Conservation (phyloP, 2,797 vertebrate genomes). For the Pelodytes ibericus region DNA sequence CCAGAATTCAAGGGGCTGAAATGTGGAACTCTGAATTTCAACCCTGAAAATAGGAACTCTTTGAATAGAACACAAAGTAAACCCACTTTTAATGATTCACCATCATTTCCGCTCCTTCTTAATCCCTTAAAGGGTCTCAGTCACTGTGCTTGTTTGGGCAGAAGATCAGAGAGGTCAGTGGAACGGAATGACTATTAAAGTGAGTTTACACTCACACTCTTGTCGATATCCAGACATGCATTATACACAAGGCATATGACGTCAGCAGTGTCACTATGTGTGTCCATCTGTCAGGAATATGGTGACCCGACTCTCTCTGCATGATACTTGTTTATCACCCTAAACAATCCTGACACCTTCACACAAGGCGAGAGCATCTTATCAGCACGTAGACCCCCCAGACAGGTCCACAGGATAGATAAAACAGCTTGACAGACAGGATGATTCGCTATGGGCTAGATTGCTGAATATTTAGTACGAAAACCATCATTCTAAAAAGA, state of each 20-base stretch:
- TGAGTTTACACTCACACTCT: too few species aligned
- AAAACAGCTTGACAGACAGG: not conserved
- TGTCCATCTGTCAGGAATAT: slow-evolving; percentile 15
- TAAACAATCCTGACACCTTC: slow-evolving; percentile 1
- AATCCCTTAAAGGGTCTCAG: too few species aligned
- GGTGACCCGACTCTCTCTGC: not conserved
- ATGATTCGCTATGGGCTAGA: not conserved
- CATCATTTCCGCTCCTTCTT: too few species aligned
- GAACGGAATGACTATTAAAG: not conserved
- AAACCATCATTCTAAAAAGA: not conserved
- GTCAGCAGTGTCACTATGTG: not conserved
- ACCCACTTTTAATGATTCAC: too few species aligned
- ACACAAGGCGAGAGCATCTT: not conserved
- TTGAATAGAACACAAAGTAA: too few species aligned
- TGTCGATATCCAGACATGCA: not conserved
- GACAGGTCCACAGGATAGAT: not conserved
- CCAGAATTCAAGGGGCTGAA: too few species aligned
- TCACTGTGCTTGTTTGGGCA: too few species aligned
- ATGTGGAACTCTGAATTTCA: too few species aligned
- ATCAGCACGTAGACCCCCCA: not conserved
- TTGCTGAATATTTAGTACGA: not conserved
- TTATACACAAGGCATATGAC: not conserved
- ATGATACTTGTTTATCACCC: not conserved
- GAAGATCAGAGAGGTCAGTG: not conserved
- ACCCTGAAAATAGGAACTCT: too few species aligned